These are phyloP conservation scores for Aphodius sticticus DNA, from an alignment of 2,888 invertebrate species.

Conservation along the genomic window DNA sequence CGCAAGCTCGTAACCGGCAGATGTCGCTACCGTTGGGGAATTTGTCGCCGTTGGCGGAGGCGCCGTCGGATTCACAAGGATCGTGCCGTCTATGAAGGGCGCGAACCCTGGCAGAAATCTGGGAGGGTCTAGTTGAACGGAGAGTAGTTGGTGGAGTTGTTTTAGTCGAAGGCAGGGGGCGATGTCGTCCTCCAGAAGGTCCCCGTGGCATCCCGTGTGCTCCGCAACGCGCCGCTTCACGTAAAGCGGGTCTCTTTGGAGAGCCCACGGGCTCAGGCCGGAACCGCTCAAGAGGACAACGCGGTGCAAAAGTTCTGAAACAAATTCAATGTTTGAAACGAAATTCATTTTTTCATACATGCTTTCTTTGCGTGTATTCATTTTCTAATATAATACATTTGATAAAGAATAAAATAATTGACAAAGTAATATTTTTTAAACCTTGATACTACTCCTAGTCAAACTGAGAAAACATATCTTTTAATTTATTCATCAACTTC, in stretches of 20 bases:
- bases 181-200: conserved; percentile 81
- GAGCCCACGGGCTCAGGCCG: conserved; percentile 90
- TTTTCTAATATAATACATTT: too few relatives aligned
- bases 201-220: conserved; percentile 84
- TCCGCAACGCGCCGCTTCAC: conserved; percentile 84
- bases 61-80: conserved; percentile 71
- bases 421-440: too few relatives aligned
- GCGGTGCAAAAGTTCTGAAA: conserved; percentile 85
- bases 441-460: too few relatives aligned
- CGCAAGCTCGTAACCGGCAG: conserved; percentile 82
- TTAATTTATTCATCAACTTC: too few relatives aligned
- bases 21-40: conserved; percentile 70
- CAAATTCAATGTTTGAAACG: neutral
- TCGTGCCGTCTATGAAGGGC: conserved; percentile 93
- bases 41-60: conserved; percentile 61
- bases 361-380: too few relatives aligned
- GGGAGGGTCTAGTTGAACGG: conserved; percentile 80
- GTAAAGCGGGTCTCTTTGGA: conserved; percentile 83
- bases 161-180: conserved; percentile 85
- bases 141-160: conserved; percentile 76
- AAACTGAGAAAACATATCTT: too few relatives aligned
- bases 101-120: conserved; percentile 89
- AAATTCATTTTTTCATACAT: neutral
- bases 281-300: conserved; percentile 90
- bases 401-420: too few relatives aligned